Evolutionary conservation across 1,140 invertebrate species (phyloP).

Genomic region (Drosophila setifemur): DNA sequence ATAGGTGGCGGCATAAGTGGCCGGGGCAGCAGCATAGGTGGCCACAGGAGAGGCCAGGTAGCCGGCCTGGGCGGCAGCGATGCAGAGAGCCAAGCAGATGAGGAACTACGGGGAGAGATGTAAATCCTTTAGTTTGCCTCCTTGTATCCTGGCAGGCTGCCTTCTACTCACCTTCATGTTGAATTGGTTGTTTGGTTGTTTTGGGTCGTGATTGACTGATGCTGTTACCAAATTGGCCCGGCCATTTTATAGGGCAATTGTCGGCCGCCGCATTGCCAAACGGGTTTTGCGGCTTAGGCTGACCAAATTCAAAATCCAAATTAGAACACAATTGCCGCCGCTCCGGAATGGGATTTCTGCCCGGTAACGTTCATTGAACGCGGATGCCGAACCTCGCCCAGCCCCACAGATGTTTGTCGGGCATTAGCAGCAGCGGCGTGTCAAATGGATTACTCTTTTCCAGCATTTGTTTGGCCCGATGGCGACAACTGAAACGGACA

Average conservation of each 20-base stretch:
- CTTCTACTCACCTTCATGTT: constrained; percentile 61
- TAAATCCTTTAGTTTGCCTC: constrained; percentile 2
- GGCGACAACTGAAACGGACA: constrained; percentile 39
- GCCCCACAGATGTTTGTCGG: constrained; percentile 41
- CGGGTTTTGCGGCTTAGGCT: constrained; percentile 67
- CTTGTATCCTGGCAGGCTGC: too few species aligned
- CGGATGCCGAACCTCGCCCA: constrained; percentile 54
- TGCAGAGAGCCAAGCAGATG: constrained; percentile 71
- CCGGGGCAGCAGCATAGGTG: constrained; percentile 60
- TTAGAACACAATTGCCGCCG: constrained; percentile 67
- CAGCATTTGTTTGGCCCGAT: constrained; percentile 11
- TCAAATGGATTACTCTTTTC: constrained; percentile 74
- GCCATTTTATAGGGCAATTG: constrained; percentile 60
- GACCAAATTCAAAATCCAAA: constrained; percentile 43
- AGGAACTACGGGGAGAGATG: constrained; percentile 45
- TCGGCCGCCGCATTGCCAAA: constrained; percentile 31
- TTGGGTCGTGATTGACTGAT: constrained; percentile 65
- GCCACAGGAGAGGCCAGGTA: constrained; percentile 53
- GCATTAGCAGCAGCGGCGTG: constrained; percentile 43
- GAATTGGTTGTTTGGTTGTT: constrained; percentile 42
- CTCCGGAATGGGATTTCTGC: constrained; percentile 38
- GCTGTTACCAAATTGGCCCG: constrained; percentile 45
- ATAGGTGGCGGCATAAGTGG: constrained; percentile 56
- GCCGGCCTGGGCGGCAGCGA: constrained; percentile 71
- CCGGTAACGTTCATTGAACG: constrained; percentile 71